phyloP scores from a whole-genome alignment of 2,797 vertebrate genomes.

The Notolabrus celidotus region DNA sequence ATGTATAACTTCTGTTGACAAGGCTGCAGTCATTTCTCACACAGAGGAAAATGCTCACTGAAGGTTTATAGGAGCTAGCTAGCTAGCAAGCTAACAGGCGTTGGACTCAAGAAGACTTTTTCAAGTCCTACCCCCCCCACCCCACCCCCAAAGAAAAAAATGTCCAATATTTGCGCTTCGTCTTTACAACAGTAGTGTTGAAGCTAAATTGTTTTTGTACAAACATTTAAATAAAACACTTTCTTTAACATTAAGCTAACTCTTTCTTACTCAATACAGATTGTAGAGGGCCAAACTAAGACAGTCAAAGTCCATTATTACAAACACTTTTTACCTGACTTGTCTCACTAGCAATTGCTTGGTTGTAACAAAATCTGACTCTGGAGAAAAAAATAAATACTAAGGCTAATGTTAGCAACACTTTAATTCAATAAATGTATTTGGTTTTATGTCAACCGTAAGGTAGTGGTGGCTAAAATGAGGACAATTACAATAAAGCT shows the following conservation, averaged over 20 bases:
- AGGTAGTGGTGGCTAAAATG: no score
- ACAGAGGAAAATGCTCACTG: slow-evolving; percentile 32
- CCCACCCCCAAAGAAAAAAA: no score
- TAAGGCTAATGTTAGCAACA: neutral
- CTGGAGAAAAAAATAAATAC: neutral
- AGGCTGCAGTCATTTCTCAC: slow-evolving; percentile 42
- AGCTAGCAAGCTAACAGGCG: neutral
- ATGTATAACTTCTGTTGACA: slow-evolving; percentile 48
- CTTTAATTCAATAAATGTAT: neutral
- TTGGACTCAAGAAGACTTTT: no score
- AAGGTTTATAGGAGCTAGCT: slow-evolving; percentile 18
- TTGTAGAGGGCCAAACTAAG: no score
- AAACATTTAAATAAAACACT: no score
- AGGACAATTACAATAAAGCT: neutral
- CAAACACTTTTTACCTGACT: neutral
- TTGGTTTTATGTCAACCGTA: neutral
- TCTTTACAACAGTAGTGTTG: neutral
- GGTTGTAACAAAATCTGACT: neutral
- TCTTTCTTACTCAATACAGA: neutral
- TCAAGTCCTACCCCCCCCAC: no score
- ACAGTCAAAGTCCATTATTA: no score
- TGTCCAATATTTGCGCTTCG: neutral
- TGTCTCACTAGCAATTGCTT: neutral
- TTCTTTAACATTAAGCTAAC: neutral
- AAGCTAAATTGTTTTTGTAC: neutral